These are phyloP conservation scores for Tachycineta bicolor DNA, from an alignment of 2,113 vertebrate genomes.

Conservation along the genomic window DNA sequence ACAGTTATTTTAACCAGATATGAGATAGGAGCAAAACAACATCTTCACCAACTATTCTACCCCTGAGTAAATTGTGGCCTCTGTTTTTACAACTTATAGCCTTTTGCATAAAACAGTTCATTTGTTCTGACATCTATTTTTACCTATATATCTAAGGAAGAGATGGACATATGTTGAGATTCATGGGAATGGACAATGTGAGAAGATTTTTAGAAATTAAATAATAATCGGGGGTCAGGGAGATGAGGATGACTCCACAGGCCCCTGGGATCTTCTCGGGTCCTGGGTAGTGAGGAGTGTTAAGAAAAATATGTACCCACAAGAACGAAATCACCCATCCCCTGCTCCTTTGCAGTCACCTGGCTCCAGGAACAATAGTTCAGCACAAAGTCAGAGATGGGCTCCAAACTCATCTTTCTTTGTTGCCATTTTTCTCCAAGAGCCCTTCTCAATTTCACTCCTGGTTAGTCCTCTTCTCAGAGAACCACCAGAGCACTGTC, in stretches of 20 bases:
- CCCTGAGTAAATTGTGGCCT: not conserved
- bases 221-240: not conserved
- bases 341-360: not conserved
- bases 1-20: not conserved
- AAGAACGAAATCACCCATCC: not conserved
- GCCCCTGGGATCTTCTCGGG: accelerated
- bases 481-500: not conserved
- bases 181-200: accelerated
- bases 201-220: not conserved
- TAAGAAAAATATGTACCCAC: not conserved
- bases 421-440: not conserved
- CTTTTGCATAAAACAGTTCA: not conserved
- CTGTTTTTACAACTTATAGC: not conserved
- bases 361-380: not conserved
- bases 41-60: accelerated
- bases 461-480: not conserved
- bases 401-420: not conserved
- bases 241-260: not conserved
- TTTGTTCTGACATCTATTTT: not conserved
- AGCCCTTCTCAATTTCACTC: not conserved
- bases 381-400: not conserved
- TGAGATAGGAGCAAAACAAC: not conserved
- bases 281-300: not conserved
- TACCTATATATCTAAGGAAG: not conserved
- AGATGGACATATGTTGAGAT: not conserved